Percentiles rank a stretch among this genome's conserved stretches.
These are phyloP conservation scores for Sisyra nigra DNA, from an alignment of 2,888 invertebrate species.

Conservation along the genomic window DNA sequence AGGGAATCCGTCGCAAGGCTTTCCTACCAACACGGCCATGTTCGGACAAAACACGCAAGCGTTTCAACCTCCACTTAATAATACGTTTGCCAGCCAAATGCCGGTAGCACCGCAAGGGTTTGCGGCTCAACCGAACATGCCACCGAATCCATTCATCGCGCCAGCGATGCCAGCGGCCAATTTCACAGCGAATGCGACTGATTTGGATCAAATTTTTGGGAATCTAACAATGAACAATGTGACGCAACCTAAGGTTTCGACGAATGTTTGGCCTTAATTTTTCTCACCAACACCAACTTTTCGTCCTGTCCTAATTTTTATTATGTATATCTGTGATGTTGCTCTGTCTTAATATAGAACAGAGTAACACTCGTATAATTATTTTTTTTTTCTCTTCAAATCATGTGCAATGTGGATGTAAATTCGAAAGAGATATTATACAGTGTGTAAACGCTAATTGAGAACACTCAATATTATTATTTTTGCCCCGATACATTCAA, in stretches of 20 bases:
- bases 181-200: constrained; percentile 9
- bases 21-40: neutral
- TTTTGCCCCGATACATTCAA: too few relatives aligned
- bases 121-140: constrained; percentile 2
- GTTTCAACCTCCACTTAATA: constrained; percentile 29
- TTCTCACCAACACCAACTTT: neutral
- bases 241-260: constrained; percentile 15
- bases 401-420: too few relatives aligned
- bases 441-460: too few relatives aligned
- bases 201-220: constrained; percentile 32
- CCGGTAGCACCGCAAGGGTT: constrained; percentile 1
- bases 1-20: neutral
- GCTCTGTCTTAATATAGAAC: too few relatives aligned
- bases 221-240: constrained; percentile 25
- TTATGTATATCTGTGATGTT: too few relatives aligned
- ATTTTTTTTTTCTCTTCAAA: too few relatives aligned
- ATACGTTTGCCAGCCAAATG: constrained; percentile 20
- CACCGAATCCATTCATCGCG: constrained; percentile 22
- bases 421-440: too few relatives aligned
- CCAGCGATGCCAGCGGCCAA: constrained; percentile 14
- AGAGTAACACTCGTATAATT: too few relatives aligned
- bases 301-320: too few relatives aligned
- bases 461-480: too few relatives aligned
- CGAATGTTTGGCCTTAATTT: constrained; percentile 26
- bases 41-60: neutral